A percentile compares a stretch with the other conserved stretches of the same genome.
Evolutionary conservation across 2,113 vertebrate genomes (phyloP).

Genomic region (Megalops atlanticus): DNA sequence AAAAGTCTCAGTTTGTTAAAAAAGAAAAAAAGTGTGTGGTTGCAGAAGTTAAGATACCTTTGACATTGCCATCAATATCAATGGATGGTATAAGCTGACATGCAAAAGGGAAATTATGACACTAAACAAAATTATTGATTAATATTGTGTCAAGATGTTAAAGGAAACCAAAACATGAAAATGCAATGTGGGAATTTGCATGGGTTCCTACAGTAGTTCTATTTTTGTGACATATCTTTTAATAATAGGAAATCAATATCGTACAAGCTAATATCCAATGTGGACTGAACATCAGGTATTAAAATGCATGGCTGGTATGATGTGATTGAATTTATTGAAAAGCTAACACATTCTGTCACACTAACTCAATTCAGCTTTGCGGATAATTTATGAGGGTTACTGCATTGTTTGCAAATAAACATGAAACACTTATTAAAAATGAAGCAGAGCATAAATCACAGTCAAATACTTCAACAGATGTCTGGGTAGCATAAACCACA

Average conservation of each 20-base stretch:
- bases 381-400: conserved; percentile 23
- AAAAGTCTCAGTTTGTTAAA: too few species aligned
- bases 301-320: conserved; percentile 6
- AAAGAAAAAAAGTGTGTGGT: too few species aligned
- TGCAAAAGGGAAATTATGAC: too few species aligned
- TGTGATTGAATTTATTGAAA: conserved; percentile 21
- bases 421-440: conserved; percentile 27
- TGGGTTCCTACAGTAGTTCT: not conserved
- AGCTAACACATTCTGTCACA: conserved; percentile 12
- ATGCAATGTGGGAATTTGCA: not conserved
- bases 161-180: not conserved
- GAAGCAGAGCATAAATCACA: conserved; percentile 21
- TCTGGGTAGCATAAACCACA: not conserved
- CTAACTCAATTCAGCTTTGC: conserved; percentile 10
- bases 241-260: not conserved
- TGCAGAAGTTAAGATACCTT: too few species aligned
- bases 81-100: too few species aligned
- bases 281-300: not conserved
- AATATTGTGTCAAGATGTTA: too few species aligned
- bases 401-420: conserved; percentile 23
- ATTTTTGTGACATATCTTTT: not conserved
- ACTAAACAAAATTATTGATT: too few species aligned
- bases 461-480: conserved; percentile 6
- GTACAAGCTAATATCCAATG: not conserved
- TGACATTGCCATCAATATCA: too few species aligned